Percentiles rank a stretch among this genome's conserved stretches.
Evolutionary conservation across 2,888 invertebrate species (phyloP).

Genomic region (Scrobipalpa atriplicella): DNA sequence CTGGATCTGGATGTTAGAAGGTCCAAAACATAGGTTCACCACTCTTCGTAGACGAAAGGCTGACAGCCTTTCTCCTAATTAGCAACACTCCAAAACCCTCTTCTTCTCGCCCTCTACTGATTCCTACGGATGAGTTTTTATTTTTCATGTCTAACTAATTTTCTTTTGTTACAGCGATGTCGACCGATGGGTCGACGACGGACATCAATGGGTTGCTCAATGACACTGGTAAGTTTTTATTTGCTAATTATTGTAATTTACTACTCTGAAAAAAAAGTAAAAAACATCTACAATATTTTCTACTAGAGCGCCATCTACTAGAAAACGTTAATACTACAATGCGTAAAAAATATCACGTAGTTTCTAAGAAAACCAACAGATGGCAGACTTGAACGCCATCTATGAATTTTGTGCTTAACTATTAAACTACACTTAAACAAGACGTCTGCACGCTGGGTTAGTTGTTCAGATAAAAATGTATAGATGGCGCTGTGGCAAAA

Average conservation of each 20-base stretch:
- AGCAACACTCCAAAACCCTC: too few species aligned
- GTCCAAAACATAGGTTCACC: too few species aligned
- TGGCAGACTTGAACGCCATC: not conserved
- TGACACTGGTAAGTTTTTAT: slow-evolving; percentile 79
- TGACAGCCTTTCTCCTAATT: too few species aligned
- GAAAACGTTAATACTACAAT: not conserved
- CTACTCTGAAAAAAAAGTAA: too few species aligned
- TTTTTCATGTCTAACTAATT: not conserved
- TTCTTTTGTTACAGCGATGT: slow-evolving; percentile 82
- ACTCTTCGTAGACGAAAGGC: too few species aligned
- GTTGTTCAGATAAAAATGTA: not conserved
- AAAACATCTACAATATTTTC: not conserved
- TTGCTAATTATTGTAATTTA: too few species aligned
- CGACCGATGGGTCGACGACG: slow-evolving; percentile 84
- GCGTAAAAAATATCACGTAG: not conserved
- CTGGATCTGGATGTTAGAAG: too few species aligned
- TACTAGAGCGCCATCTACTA: not conserved
- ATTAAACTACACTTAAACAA: too few species aligned
- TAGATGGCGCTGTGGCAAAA: not conserved
- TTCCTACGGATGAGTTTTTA: not conserved
- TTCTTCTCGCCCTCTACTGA: too few species aligned
- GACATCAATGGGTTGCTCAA: slow-evolving; percentile 85
- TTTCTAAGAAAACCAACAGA: not conserved
- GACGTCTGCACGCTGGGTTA: not conserved
- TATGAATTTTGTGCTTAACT: not conserved